Base-by-base conservation (phyloP, 2,888 invertebrate species). In the Stomorhina lunata region DNA sequence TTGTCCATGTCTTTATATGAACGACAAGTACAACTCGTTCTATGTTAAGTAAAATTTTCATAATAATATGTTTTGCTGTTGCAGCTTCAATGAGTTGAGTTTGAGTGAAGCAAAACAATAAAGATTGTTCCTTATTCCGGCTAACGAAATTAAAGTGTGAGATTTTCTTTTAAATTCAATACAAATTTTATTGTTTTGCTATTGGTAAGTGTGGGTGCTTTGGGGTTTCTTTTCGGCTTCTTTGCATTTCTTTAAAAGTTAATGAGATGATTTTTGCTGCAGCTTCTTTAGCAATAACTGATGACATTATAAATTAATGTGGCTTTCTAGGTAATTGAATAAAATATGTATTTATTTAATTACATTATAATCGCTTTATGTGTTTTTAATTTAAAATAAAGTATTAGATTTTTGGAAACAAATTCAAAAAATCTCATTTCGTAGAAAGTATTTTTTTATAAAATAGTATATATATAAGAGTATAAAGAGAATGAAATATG, bases 61-160 rank as follows among this genome's bases (percentile, higher is more conserved):
- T 22, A 65, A 71, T 32, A 22, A 29, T 17, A 71, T 63, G 53
- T 48, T 27, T 65, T 37, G 25, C 2, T 55, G 55, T 55, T 63
- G 34, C 43, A 43, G 50, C 34, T 40, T n/a, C n/a, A n/a, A n/a
- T n/a, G n/a, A n/a, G 12, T 77, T 34, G 40, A 17, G 17, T 43
- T 55, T 10, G 2, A 25, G 4, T 17, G 61, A 40, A 53, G n/a
- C 57, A 45, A 15, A 32, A 12, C 12, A 43, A 29, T 43, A 59
- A 45, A 45, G 5, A 48, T 48, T 76, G 40, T 40, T 77, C 43
- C 17, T 29, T 29, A 22, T 6, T 22, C 34, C 25, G 6, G 2
- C 25, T 3, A 27, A 7, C 6, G 15, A 0, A 48, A 22, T 48
- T 63, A 10, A 22, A 48, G 68, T 61, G 40, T 69, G 77, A 59